phyloP scores from a whole-genome alignment of 2,797 vertebrate genomes.

The Myotis findleyi region DNA sequence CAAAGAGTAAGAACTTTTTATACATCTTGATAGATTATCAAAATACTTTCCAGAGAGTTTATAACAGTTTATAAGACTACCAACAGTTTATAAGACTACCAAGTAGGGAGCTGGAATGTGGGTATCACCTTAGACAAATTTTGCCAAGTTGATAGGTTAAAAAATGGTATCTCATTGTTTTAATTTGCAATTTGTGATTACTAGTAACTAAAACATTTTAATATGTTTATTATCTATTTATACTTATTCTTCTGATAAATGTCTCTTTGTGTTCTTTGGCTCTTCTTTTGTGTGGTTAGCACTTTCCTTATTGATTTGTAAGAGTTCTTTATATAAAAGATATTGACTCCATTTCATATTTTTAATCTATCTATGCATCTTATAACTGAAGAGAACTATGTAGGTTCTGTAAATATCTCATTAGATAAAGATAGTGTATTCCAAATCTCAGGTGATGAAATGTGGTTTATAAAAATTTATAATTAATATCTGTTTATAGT shows the following conservation, averaged over 20 bases:
- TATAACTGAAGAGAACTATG: neutral
- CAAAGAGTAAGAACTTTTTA: constrained; percentile 14
- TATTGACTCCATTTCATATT: neutral
- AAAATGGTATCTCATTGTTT: neutral
- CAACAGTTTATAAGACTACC: neutral
- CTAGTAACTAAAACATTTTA: neutral
- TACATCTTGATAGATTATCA: neutral
- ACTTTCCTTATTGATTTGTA: neutral
- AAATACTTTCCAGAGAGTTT: neutral
- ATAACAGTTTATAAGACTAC: neutral
- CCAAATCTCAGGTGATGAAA: neutral
- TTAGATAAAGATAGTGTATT: neutral
- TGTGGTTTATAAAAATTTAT: constrained; percentile 9
- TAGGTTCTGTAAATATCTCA: neutral
- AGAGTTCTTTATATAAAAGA: neutral
- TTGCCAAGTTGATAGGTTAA: neutral
- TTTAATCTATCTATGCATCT: neutral
- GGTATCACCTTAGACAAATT: neutral
- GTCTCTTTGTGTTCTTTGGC: neutral
- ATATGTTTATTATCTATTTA: constrained; percentile 11
- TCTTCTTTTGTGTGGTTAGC: neutral
- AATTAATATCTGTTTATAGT: neutral
- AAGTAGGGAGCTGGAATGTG: neutral
- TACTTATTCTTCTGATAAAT: constrained; percentile 11
- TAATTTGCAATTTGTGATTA: neutral